Conservation (phyloP, 1,140 invertebrate genomes). For the Matsumurasca onukii region DNA sequence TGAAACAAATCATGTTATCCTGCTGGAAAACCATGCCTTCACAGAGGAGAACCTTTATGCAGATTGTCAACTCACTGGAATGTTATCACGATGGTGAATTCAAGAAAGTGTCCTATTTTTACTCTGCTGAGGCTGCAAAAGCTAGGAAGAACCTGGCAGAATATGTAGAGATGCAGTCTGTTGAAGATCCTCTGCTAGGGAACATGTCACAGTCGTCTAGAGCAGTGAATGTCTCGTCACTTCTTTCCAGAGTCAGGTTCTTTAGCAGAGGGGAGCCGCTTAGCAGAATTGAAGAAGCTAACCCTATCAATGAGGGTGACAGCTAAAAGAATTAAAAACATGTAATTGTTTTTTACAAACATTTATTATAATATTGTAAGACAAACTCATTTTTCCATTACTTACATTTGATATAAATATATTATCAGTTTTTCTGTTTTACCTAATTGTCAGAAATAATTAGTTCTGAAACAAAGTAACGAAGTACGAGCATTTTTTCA, state of each 20-base stretch:
- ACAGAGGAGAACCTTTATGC: constrained; percentile 79
- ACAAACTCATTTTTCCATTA: no score
- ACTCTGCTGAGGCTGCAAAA: constrained; percentile 43
- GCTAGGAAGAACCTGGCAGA: constrained; percentile 11
- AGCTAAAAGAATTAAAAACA: no score
- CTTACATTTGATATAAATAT: no score
- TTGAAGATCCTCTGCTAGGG: constrained; percentile 41
- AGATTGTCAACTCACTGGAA: constrained; percentile 67
- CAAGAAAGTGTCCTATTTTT: constrained; percentile 57
- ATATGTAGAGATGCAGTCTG: constrained; percentile 48
- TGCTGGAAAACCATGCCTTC: constrained; percentile 84
- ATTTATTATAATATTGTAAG: no score
- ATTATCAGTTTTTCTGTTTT: no score
- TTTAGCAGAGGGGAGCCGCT: neutral
- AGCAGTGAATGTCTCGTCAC: neutral
- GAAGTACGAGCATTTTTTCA: no score
- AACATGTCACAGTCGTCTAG: neutral
- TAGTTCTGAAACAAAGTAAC: no score
- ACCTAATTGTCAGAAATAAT: no score
- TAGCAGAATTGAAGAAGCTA: neutral
- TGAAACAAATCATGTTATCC: constrained; percentile 83
- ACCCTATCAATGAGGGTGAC: no score
- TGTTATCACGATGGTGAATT: constrained; percentile 47
- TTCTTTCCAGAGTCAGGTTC: neutral
- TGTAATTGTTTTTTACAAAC: no score